Conservation (phyloP, 2,888 invertebrate genomes). For the Acrobeloides nanus region DNA sequence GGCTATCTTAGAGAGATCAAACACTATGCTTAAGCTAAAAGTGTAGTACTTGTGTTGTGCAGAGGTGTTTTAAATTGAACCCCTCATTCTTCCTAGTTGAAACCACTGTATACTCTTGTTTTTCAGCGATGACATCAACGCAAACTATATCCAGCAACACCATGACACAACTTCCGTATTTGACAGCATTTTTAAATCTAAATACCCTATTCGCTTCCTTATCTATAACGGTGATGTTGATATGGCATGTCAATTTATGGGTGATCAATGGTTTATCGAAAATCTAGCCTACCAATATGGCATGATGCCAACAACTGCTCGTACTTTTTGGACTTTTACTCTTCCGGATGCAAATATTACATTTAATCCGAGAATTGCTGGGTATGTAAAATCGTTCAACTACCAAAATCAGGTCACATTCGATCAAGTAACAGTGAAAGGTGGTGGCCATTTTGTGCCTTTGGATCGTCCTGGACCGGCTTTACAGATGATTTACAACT, state of each 20-base stretch:
- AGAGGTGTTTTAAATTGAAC: neutral
- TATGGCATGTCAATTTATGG: slow-evolving; percentile 42
- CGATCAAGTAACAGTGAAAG: slow-evolving; percentile 22
- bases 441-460: slow-evolving; percentile 74
- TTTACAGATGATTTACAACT: slow-evolving; percentile 67
- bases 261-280: slow-evolving; percentile 48
- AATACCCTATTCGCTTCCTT: slow-evolving; percentile 11
- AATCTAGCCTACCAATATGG: slow-evolving; percentile 23
- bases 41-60: slow-evolving; percentile 1
- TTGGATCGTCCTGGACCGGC: slow-evolving; percentile 72
- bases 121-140: slow-evolving; percentile 37
- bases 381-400: slow-evolving; percentile 36
- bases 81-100: too few relatives aligned
- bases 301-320: slow-evolving; percentile 16
- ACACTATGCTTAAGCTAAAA: too few relatives aligned
- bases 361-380: slow-evolving; percentile 33
- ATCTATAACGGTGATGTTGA: slow-evolving; percentile 48
- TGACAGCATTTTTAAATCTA: slow-evolving; percentile 14
- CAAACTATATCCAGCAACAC: slow-evolving; percentile 39
- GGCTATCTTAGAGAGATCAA: too few relatives aligned
- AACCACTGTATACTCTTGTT: neutral
- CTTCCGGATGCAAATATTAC: slow-evolving; percentile 7
- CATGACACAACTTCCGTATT: slow-evolving; percentile 42
- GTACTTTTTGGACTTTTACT: slow-evolving; percentile 37
- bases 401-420: slow-evolving; percentile 4